phyloP scores from a whole-genome alignment of 1,140 invertebrate genomes.

The Sogatella furcifera region DNA sequence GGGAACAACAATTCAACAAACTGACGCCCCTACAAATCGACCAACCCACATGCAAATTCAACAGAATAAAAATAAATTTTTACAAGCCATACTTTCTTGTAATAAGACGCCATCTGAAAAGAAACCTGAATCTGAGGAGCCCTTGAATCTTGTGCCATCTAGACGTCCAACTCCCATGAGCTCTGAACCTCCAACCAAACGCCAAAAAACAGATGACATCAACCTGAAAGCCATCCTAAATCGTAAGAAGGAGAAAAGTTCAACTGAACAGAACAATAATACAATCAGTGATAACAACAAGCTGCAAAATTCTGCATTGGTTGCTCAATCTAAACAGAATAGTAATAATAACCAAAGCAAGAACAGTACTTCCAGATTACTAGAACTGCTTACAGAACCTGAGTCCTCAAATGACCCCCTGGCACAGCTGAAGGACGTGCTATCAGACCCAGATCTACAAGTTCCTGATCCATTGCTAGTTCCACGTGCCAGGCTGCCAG shows the following conservation, averaged over 20 bases:
- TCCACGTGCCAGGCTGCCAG: constrained; percentile 57
- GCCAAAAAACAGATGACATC: constrained; percentile 36
- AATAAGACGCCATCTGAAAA: constrained; percentile 12
- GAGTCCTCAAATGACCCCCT: constrained; percentile 45
- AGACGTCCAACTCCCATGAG: constrained; percentile 35
- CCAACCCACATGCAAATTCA: neutral
- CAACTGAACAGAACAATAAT: too few species aligned
- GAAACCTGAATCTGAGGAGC: constrained; percentile 35
- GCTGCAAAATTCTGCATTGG: too few species aligned
- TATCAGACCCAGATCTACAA: constrained; percentile 51
- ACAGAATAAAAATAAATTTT: constrained; percentile 16
- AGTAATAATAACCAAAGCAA: neutral
- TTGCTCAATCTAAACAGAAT: neutral
- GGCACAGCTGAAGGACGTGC: constrained; percentile 58
- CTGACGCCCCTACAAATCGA: neutral
- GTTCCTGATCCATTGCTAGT: constrained; percentile 70
- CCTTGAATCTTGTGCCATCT: constrained; percentile 47
- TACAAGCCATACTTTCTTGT: constrained; percentile 19
- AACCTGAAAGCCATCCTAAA: constrained; percentile 31
- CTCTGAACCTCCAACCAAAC: constrained; percentile 9
- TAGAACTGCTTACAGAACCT: constrained; percentile 36
- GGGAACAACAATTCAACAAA: constrained; percentile 15
- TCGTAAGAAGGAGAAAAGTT: constrained; percentile 3
- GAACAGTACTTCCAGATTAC: constrained; percentile 27
- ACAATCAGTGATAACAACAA: too few species aligned